A percentile compares a stretch with the other conserved stretches of the same genome.
Evolutionary conservation across 2,797 vertebrate genomes (phyloP).

Genomic region (Girardinus metallicus): DNA sequence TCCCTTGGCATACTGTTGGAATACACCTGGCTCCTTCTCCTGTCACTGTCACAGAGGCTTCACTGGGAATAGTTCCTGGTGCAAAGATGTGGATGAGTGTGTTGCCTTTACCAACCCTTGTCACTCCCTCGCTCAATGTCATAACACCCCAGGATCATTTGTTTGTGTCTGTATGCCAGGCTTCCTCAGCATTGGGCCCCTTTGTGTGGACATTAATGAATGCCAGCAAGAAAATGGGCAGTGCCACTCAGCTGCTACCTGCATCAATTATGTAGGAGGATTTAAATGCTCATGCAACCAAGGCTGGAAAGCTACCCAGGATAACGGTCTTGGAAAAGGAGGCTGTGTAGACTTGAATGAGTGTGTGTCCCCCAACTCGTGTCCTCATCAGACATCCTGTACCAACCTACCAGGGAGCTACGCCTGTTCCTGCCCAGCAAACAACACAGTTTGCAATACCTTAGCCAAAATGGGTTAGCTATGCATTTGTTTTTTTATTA

Average conservation of each 20-base stretch:
- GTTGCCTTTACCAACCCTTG: conserved; percentile 61
- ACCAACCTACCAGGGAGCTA: conserved; percentile 79
- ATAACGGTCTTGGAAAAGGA: conserved; percentile 59
- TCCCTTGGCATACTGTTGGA: conserved; percentile 77
- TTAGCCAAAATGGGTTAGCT: conserved; percentile 74
- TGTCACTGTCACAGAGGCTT: conserved; percentile 82
- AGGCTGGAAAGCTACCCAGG: conserved; percentile 72
- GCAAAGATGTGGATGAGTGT: conserved; percentile 84
- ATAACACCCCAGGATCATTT: conserved; percentile 84
- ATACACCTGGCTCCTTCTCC: conserved; percentile 80
- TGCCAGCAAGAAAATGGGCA: conserved; percentile 72
- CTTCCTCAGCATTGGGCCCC: conserved; percentile 67
- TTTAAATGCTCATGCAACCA: conserved; percentile 76
- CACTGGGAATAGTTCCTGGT: conserved; percentile 78
- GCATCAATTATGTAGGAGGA: conserved; percentile 77
- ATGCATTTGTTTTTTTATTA: conserved; percentile 29
- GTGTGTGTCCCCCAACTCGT: conserved; percentile 66
- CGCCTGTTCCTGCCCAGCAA: conserved; percentile 74
- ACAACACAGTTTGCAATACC: conserved; percentile 55
- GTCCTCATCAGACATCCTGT: conserved; percentile 69
- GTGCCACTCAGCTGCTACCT: conserved; percentile 79
- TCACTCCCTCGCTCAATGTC: conserved; percentile 74
- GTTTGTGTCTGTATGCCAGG: conserved; percentile 76
- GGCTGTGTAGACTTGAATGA: conserved; percentile 82
- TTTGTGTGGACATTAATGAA: conserved; percentile 84